Conservation (phyloP, 2,113 vertebrate genomes). For the Gasterosteus aculeatus region DNA sequence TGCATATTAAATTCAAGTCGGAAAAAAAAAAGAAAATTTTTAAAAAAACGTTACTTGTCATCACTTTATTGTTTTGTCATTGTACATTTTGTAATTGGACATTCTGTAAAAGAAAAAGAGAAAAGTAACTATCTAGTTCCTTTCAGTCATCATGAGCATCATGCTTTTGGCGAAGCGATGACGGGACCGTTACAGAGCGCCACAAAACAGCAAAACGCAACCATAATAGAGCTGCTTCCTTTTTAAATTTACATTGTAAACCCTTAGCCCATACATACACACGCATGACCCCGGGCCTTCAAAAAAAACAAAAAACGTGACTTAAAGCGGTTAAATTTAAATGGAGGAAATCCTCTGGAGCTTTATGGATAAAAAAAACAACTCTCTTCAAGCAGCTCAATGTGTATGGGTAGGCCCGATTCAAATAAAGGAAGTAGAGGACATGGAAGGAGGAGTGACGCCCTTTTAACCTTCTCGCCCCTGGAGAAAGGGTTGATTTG, state of each 20-base stretch:
- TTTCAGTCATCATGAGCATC: constrained; percentile 65
- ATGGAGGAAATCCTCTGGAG: not conserved
- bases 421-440: not conserved
- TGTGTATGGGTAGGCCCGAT: not conserved
- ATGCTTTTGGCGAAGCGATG: constrained; percentile 75
- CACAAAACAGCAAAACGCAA: constrained; percentile 74
- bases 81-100: constrained; percentile 72
- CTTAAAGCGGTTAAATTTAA: not conserved
- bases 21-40: not conserved
- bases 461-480: not conserved
- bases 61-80: constrained; percentile 78
- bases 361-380: not conserved
- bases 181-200: constrained; percentile 71
- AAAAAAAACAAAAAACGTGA: constrained; percentile 46
- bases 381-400: constrained; percentile 2
- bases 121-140: constrained; percentile 43
- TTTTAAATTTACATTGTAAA: constrained; percentile 70
- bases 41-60: constrained; percentile 34
- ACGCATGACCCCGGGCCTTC: constrained; percentile 46
- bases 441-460: not conserved
- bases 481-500: constrained; percentile 36
- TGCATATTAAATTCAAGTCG: not conserved
- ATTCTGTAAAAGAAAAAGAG: constrained; percentile 74
- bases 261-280: constrained; percentile 35
- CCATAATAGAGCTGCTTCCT: constrained; percentile 73